Percentiles rank a stretch among this genome's conserved stretches.
phyloP scores from a whole-genome alignment of 2,888 invertebrate species.

The Gymnosoma rotundatum region DNA sequence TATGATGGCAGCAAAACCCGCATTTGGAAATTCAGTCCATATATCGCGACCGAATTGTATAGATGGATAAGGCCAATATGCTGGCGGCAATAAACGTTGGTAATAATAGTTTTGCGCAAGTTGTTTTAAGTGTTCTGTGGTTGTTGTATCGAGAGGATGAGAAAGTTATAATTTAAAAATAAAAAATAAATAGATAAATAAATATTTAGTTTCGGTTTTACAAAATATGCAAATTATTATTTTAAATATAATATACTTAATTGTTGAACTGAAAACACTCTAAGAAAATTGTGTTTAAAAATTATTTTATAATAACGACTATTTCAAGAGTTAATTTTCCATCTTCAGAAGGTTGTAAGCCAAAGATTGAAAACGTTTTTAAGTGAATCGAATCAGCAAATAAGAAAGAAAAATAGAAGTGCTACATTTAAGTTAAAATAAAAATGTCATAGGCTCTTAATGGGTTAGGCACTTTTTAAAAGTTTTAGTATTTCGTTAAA shows the following conservation, averaged over 20 bases:
- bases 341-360: no score
- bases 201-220: conserved; percentile 3
- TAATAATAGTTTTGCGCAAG: conserved; percentile 59
- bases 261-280: conserved; percentile 43
- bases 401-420: no score
- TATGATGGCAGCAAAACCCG: conserved; percentile 71
- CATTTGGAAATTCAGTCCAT: conserved; percentile 57
- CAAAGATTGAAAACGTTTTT: no score
- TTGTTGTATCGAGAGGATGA: background rate
- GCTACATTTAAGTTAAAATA: no score
- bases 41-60: conserved; percentile 58
- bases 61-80: conserved; percentile 60
- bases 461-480: no score
- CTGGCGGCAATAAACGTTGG: conserved; percentile 50
- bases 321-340: no score
- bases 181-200: conserved; percentile 4
- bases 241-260: background rate
- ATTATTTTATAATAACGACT: no score
- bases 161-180: background rate
- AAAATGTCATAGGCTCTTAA: no score
- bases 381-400: no score
- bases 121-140: conserved; percentile 58
- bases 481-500: no score
- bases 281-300: no score
- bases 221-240: background rate